Conservation (phyloP, 1,140 invertebrate genomes). For the Drosophila guanche region DNA sequence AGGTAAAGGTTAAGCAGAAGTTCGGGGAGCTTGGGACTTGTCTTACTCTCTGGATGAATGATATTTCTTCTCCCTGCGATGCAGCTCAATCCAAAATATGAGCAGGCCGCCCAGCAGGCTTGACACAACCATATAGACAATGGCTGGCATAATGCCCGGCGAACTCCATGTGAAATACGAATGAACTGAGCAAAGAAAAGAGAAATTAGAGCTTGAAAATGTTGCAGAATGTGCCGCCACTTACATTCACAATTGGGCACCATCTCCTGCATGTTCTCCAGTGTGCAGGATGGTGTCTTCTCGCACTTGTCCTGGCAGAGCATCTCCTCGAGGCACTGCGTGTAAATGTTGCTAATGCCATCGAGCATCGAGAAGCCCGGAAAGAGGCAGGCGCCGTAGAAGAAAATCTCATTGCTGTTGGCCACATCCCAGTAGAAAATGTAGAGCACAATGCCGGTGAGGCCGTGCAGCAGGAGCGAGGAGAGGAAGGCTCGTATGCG, state of each 20-base stretch:
- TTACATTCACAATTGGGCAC: constrained; percentile 61
- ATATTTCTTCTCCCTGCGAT: constrained; percentile 59
- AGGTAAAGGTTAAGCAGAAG: not conserved
- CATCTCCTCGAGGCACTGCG: constrained; percentile 40
- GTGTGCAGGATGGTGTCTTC: constrained; percentile 23
- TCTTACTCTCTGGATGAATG: constrained; percentile 66
- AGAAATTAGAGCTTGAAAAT: not conserved
- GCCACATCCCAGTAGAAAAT: constrained; percentile 74
- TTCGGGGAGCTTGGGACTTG: not conserved
- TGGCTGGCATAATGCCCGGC: constrained; percentile 59
- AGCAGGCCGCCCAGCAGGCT: constrained; percentile 19
- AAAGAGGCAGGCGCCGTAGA: constrained; percentile 59
- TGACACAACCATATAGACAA: constrained; percentile 49
- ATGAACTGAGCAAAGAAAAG: constrained; percentile 23
- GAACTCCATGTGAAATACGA: constrained; percentile 57
- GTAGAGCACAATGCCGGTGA: constrained; percentile 59
- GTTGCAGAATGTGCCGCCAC: constrained; percentile 1
- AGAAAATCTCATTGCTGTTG: constrained; percentile 62
- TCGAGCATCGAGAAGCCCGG: constrained; percentile 73
- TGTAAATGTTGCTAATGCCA: constrained; percentile 70
- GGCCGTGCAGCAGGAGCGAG: constrained; percentile 61
- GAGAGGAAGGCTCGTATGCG: constrained; percentile 55
- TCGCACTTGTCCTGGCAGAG: constrained; percentile 52
- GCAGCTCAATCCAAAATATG: constrained; percentile 70
- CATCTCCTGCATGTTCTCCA: constrained; percentile 56